phyloP scores from a whole-genome alignment of 2,113 vertebrate species.

The Rhadina sibilatrix region DNA sequence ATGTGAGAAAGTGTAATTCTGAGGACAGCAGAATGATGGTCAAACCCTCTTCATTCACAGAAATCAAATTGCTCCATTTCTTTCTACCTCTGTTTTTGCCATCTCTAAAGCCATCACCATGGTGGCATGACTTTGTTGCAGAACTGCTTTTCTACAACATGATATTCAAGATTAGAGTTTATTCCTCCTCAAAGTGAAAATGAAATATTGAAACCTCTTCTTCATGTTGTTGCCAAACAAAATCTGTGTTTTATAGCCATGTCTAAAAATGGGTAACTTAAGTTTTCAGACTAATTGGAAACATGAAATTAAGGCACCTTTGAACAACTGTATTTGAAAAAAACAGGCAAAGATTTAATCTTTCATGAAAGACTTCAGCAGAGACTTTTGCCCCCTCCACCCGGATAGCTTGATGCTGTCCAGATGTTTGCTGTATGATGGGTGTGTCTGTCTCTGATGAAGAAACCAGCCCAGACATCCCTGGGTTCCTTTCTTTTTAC shows the following conservation, averaged over 20 bases:
- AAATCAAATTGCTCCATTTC: neutral
- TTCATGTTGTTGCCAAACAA: neutral
- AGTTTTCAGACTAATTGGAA: neutral
- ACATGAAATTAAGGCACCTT: neutral
- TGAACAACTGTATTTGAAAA: neutral
- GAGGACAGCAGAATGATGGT: neutral
- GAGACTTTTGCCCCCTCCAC: conserved; percentile 13
- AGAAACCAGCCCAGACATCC: conserved; percentile 21
- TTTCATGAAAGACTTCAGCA: neutral
- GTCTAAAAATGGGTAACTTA: neutral
- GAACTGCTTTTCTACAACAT: neutral
- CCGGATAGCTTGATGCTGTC: conserved; percentile 1
- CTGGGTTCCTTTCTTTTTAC: neutral
- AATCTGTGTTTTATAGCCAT: neutral
- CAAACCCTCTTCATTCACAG: neutral
- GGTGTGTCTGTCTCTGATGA: conserved; percentile 10
- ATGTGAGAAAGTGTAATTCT: neutral
- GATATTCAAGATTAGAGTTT: neutral
- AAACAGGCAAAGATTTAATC: neutral
- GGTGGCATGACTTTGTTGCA: neutral
- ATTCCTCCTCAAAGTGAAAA: neutral
- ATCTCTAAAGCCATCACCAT: neutral
- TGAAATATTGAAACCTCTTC: neutral
- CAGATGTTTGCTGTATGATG: conserved; percentile 41
- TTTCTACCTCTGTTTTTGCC: neutral